These are phyloP conservation scores for Crocodylus rhombifer DNA, from an alignment of 2,797 vertebrate species.

Conservation along the genomic window DNA sequence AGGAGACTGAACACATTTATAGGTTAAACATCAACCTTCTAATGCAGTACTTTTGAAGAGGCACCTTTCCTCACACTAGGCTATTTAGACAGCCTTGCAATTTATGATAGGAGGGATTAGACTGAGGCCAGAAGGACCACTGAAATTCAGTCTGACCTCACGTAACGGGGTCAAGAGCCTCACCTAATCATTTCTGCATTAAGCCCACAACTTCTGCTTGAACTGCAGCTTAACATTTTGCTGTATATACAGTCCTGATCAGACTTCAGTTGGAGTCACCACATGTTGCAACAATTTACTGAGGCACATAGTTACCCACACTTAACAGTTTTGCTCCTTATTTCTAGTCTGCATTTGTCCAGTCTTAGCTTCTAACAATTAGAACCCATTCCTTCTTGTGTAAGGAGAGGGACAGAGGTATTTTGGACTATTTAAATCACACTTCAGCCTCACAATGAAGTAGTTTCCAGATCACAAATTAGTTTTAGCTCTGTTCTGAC, in stretches of 20 bases:
- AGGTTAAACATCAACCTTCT: constrained; percentile 46
- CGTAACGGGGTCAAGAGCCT: constrained; percentile 25
- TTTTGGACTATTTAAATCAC: no score
- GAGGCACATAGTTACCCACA: neutral
- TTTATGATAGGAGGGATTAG: constrained; percentile 58
- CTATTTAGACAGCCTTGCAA: constrained; percentile 58
- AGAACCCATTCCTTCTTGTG: no score
- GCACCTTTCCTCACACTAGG: constrained; percentile 3
- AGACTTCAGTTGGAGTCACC: neutral
- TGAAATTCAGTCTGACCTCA: constrained; percentile 34
- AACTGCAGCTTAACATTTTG: neutral
- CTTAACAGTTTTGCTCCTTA: neutral
- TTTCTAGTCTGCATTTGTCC: neutral
- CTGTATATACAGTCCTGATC: neutral
- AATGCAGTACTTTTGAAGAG: constrained; percentile 6
- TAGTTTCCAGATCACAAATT: no score
- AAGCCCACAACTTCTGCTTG: constrained; percentile 25
- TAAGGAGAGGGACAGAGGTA: no score
- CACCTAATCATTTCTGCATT: constrained; percentile 9
- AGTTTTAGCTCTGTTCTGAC: no score
- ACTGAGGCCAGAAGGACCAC: neutral
- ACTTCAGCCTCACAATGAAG: no score
- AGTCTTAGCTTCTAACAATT: neutral
- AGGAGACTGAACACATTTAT: constrained; percentile 37
- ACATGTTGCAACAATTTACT: neutral